phyloP scores from a whole-genome alignment of 2,113 vertebrate species.

The Podarcis cretensis region DNA sequence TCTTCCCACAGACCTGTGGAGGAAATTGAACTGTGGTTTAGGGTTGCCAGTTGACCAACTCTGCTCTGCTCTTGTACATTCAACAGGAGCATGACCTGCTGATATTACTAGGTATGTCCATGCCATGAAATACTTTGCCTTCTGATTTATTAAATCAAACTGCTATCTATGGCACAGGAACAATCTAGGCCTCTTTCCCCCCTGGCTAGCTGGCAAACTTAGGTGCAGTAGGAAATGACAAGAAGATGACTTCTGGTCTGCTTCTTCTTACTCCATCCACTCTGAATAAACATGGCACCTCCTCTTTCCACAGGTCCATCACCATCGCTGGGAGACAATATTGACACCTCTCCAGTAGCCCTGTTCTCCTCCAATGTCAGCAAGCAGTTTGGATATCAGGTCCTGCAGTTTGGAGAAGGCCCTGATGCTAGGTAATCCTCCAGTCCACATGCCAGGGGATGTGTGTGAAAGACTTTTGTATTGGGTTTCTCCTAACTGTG shows the following conservation, averaged over 20 bases:
- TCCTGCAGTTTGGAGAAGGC: conserved; percentile 24
- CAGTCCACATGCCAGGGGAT: not conserved
- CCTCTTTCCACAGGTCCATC: not conserved
- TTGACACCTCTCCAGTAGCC: not conserved
- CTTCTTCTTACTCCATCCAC: not conserved
- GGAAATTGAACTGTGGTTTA: not conserved
- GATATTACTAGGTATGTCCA: too few species aligned
- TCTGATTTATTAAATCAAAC: not conserved
- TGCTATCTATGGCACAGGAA: too few species aligned
- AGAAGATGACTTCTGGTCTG: not conserved
- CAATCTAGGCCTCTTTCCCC: not conserved
- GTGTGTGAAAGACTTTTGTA: too few species aligned
- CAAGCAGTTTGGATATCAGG: conserved; percentile 24
- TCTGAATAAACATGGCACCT: not conserved
- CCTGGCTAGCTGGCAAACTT: not conserved
- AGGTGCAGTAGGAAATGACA: not conserved
- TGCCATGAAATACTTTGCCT: not conserved
- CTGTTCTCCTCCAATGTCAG: not conserved
- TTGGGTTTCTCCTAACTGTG: not conserved
- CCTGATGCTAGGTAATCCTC: not conserved
- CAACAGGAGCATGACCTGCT: not conserved
- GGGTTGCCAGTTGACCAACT: not conserved
- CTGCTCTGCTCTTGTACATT: not conserved
- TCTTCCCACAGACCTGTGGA: too few species aligned
- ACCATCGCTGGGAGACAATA: not conserved